Evolutionary conservation across 2,113 vertebrate genomes (phyloP).

Genomic region (Todiramphus saurophagus): DNA sequence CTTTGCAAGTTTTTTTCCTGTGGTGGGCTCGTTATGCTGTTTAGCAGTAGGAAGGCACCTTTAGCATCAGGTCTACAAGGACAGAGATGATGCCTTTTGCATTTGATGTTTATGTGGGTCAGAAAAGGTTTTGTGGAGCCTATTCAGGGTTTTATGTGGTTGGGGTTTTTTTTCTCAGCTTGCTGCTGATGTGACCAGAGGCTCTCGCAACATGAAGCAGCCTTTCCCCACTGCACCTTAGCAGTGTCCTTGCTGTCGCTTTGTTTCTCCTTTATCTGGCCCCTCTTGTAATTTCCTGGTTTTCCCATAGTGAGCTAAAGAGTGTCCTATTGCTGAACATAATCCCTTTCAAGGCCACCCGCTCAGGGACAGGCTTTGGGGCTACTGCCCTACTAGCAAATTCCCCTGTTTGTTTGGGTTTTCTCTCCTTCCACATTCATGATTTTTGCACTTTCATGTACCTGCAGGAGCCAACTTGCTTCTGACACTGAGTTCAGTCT

Average conservation of each 20-base stretch:
- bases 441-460: not conserved
- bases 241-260: rapidly evolving
- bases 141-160: not conserved
- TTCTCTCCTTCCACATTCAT: not conserved
- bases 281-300: not conserved
- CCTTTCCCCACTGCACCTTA: not conserved
- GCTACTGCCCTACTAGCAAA: not conserved
- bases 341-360: not conserved
- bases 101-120: not conserved
- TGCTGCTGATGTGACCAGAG: not conserved
- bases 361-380: not conserved
- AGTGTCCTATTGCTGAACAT: not conserved
- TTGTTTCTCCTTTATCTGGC: not conserved
- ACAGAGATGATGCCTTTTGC: not conserved
- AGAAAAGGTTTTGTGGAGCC: not conserved
- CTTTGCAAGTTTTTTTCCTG: not conserved
- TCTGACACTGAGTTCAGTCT: not conserved
- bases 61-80: not conserved
- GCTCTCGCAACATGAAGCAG: rapidly evolving
- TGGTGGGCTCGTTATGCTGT: not conserved
- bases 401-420: not conserved
- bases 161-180: not conserved
- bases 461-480: not conserved
- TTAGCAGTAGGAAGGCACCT: not conserved
- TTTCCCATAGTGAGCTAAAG: not conserved